Percentiles rank a stretch among this genome's conserved stretches.
These are phyloP conservation scores for Platyura marginata DNA, from an alignment of 1,140 invertebrate genomes.

Conservation along the genomic window DNA sequence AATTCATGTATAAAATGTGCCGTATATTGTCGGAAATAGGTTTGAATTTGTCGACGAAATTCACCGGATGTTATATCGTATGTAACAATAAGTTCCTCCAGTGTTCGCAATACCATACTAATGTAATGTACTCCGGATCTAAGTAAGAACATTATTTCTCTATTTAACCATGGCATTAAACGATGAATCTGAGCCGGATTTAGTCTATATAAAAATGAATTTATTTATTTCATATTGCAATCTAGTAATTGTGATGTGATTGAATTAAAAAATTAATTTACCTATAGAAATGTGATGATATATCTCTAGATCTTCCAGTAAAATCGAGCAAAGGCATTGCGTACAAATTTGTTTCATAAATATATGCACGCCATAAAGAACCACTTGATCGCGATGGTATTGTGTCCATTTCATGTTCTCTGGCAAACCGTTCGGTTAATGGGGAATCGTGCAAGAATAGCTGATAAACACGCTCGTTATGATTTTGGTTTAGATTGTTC, in stretches of 20 bases:
- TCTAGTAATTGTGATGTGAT: constrained; percentile 6
- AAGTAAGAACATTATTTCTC: constrained; percentile 53
- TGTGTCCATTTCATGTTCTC: constrained; percentile 1
- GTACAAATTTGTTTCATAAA: constrained; percentile 63
- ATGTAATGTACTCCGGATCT: constrained; percentile 43
- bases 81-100: constrained; percentile 44
- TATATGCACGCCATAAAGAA: constrained; percentile 34
- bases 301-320: constrained; percentile 46
- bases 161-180: constrained; percentile 70
- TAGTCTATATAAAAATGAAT: constrained; percentile 26
- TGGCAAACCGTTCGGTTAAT: background rate
- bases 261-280: too few relatives aligned
- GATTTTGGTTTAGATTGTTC: too few relatives aligned
- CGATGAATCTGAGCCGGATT: constrained; percentile 64
- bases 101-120: constrained; percentile 43
- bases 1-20: constrained; percentile 83
- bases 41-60: constrained; percentile 41
- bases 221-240: background rate
- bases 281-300: constrained; percentile 55
- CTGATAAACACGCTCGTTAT: background rate
- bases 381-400: constrained; percentile 5
- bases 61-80: constrained; percentile 51
- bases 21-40: constrained; percentile 37
- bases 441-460: background rate
- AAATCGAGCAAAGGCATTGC: constrained; percentile 42